phyloP scores from a whole-genome alignment of 2,113 vertebrate species.

The Verasper variegatus region DNA sequence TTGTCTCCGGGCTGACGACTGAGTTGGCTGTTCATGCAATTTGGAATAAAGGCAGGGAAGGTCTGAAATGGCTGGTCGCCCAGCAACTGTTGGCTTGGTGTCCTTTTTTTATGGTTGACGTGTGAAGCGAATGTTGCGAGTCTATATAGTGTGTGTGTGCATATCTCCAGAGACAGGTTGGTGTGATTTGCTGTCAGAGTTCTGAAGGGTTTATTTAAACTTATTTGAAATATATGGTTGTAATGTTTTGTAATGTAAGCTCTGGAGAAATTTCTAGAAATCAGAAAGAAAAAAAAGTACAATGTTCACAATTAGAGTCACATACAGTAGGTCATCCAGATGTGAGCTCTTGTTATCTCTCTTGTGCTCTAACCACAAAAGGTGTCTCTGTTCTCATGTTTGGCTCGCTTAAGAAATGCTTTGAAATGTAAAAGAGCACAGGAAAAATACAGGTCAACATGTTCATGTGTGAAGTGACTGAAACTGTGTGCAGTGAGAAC shows the following conservation, averaged over 20 bases:
- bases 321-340: no score
- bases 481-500: neutral
- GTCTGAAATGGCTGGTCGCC: slow-evolving; percentile 51
- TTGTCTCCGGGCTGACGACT: slow-evolving; percentile 39
- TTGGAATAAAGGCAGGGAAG: slow-evolving; percentile 32
- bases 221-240: neutral
- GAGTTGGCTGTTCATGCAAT: slow-evolving; percentile 31
- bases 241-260: neutral
- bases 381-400: neutral
- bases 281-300: no score
- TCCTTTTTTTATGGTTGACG: slow-evolving; percentile 2
- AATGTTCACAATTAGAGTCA: no score
- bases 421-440: neutral
- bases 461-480: neutral
- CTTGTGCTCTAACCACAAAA: neutral
- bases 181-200: slow-evolving; percentile 5
- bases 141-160: slow-evolving; percentile 6
- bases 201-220: neutral
- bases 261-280: no score
- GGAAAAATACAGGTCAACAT: neutral
- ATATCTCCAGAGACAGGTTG: slow-evolving; percentile 1
- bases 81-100: slow-evolving; percentile 51
- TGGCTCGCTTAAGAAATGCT: neutral
- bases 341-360: no score
- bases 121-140: slow-evolving; percentile 11